Evolutionary conservation across 2,797 vertebrate species (phyloP), one percentile per base, ranked within the genome.

Genomic region (Arctocebus calabarensis): DNA sequence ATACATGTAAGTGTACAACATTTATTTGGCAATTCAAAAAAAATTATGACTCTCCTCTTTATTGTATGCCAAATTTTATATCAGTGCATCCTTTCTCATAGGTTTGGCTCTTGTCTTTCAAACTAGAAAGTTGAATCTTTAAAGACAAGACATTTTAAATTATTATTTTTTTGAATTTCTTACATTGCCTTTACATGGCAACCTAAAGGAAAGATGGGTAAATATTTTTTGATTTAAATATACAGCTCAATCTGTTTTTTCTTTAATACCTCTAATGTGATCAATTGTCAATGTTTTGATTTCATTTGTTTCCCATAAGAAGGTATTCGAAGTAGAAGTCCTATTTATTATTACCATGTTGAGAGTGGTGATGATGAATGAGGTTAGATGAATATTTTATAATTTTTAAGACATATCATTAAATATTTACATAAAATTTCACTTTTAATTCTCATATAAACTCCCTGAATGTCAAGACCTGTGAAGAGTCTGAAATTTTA

Each of bases 391-490:
- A 66, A 66, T 43, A 27, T 2, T 79, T 77, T 92, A 3, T 82
- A n/a, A 52, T 45, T 88, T 90, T 0, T 40, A 37, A 40, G 20
- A 92, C 3, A 45, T 2, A 92, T 75, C 29, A 29, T 83, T 86
- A 73, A 75, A 83, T 71, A 0, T 86, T 81, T 52, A 27, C 7
- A 75, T 40, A 48, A 2, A 45, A 14, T 62, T 71, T 71, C 0
- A 34, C 43, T 86, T 73, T 92, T 45, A 78, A 40, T 81, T 89
- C 89, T 95, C 59, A 59, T 43, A 84, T 55, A 71, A 81, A 91
- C 14, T 34, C 23, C 77, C 27, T 79, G 20, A 91, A 62, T 81
- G 8, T 68, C n/a, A 95, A 84, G 27, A 81, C 27, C 27, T 79
- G n/a, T 13, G 16, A 82, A 71, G 1, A 20, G 3, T 55, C 57